Conservation (phyloP, 2,888 invertebrate genomes). For the Blera fallax region DNA sequence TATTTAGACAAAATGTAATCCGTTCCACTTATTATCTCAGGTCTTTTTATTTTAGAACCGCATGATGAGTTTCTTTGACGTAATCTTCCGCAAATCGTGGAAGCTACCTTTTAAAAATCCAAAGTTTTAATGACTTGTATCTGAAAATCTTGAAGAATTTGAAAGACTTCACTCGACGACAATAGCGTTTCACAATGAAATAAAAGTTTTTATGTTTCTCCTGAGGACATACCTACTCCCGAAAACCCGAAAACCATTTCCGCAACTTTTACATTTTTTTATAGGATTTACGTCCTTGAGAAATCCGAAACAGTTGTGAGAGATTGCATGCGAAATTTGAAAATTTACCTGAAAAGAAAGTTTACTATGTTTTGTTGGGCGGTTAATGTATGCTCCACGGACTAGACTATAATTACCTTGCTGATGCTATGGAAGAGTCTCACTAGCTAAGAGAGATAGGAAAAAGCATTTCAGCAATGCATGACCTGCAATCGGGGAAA, state of each 20-base stretch:
- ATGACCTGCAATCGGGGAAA: neutral
- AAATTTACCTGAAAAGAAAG: neutral
- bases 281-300: neutral
- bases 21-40: no score
- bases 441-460: neutral
- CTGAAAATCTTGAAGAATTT: neutral
- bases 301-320: neutral
- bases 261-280: neutral
- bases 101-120: neutral
- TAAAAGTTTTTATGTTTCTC: neutral
- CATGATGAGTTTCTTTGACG: no score
- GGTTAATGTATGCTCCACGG: neutral
- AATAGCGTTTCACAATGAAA: neutral
- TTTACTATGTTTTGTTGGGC: neutral
- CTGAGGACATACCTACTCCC: neutral
- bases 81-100: neutral
- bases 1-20: no score
- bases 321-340: neutral
- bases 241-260: neutral
- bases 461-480: neutral
- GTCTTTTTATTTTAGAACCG: no score
- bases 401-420: neutral
- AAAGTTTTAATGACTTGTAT: neutral
- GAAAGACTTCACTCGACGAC: neutral
- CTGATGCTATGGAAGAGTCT: neutral